These are phyloP conservation scores for Actinia tenebrosa DNA, from an alignment of 64 coral and sea anemone genomes.

Conservation along the genomic window DNA sequence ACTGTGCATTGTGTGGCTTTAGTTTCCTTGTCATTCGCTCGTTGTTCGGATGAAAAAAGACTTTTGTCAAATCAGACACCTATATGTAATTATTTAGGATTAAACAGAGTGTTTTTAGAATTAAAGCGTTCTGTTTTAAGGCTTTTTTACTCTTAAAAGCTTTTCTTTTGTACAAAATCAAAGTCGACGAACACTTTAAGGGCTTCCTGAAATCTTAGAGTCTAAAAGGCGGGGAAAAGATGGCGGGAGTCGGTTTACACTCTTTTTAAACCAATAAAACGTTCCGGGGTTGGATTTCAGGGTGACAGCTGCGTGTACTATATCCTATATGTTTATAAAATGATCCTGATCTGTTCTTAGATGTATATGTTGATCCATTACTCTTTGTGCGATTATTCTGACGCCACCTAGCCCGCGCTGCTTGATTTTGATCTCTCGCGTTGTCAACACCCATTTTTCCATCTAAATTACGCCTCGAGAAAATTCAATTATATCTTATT, in stretches of 20 bases:
- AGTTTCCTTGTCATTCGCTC: neutral
- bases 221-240: slow-evolving; percentile 14
- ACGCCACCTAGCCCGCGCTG: neutral
- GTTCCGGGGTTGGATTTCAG: slow-evolving; percentile 18
- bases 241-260: slow-evolving; percentile 8
- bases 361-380: neutral
- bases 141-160: slow-evolving; percentile 15
- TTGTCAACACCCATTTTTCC: neutral
- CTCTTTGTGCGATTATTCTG: neutral
- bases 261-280: slow-evolving; percentile 3
- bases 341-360: neutral
- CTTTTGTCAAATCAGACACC: neutral
- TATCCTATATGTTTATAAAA: neutral
- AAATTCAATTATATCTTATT: neutral
- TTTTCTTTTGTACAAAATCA: slow-evolving; percentile 13
- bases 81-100: slow-evolving; percentile 1
- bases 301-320: neutral
- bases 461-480: neutral
- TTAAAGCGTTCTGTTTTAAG: slow-evolving; percentile 5
- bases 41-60: neutral
- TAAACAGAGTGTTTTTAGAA: slow-evolving; percentile 8
- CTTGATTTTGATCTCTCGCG: neutral
- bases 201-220: slow-evolving; percentile 11
- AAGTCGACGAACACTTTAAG: slow-evolving; percentile 7
- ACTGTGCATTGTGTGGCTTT: neutral